Percentiles rank a stretch among this genome's conserved stretches.
Evolutionary conservation across 2,888 invertebrate species (phyloP).

Genomic region (Xylota sylvarum): DNA sequence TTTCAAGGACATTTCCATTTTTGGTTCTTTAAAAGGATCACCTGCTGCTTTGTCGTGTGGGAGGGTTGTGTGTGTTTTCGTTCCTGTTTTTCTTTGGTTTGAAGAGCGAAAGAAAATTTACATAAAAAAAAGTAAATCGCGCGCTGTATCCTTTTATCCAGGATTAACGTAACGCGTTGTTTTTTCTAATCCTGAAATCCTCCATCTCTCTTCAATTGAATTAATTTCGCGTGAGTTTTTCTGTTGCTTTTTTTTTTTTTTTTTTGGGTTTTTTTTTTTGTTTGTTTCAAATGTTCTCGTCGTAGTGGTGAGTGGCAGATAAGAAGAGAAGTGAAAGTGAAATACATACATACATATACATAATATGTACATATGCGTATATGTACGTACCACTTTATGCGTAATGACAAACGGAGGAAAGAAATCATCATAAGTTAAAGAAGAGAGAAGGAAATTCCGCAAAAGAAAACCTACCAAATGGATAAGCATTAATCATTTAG

Average conservation of each 20-base stretch:
- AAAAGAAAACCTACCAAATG: constrained; percentile 42
- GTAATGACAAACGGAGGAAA: constrained; percentile 17
- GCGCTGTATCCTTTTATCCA: constrained; percentile 45
- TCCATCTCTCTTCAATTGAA: constrained; percentile 52
- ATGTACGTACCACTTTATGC: neutral
- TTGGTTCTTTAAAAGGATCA: constrained; percentile 12
- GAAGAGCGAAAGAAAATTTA: constrained; percentile 4
- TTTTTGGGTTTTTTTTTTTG: constrained; percentile 18
- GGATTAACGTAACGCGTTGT: constrained; percentile 44
- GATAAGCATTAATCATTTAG: constrained; percentile 65
- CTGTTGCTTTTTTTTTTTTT: too few relatives aligned
- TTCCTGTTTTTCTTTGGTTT: neutral
- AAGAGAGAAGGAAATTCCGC: neutral
- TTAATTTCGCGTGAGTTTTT: constrained; percentile 50
- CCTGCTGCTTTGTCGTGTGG: constrained; percentile 28
- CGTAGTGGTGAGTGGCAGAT: constrained; percentile 24
- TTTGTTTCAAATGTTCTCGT: constrained; percentile 19
- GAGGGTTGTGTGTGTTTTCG: neutral
- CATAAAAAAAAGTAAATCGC: constrained; percentile 46
- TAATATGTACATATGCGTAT: constrained; percentile 14
- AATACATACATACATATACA: too few relatives aligned
- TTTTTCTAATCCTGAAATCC: constrained; percentile 43
- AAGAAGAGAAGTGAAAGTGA: constrained; percentile 50
- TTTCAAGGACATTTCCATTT: constrained; percentile 24
- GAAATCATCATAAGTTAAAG: constrained; percentile 37